Base-by-base conservation (phyloP, 2,888 invertebrate species). In the Scotopteryx bipunctaria region DNA sequence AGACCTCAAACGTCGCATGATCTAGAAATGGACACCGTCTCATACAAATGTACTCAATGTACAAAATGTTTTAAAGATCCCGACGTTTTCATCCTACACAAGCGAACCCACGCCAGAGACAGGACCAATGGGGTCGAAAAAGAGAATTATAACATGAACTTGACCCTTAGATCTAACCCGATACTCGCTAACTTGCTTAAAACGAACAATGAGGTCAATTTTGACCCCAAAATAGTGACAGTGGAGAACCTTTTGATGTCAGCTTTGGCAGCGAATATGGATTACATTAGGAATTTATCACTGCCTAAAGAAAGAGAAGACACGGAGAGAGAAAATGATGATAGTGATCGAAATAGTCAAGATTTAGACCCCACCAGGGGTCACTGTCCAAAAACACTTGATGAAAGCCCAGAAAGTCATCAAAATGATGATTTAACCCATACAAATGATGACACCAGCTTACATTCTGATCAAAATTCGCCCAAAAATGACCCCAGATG, bases 41-140 rank as follows among this genome's bases (percentile, higher is more conserved):
- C 85, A 0, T 86, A 67, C 57, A 76, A 80, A 62, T 88, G 89
- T 13, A 63, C 69, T 1, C 79, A 85, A 38, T 90, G 89, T 42
- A 76, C 82, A 0, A 88, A 83, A 68, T 88, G 84, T 47, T 90
- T 90, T 43, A 90, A 90, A 65, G 89, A 90, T 15, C 89, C 90
- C 0, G 89, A 90, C 23, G 89, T 90, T 0, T 86, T 79, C 11
- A 36, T 81, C 0, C 43, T 90, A 2, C 89, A 90, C 44, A 80
- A 78, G 54, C 54, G 89, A 0, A 65, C 67, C 0, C 90, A 89
- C 35, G 66, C 61, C 13, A 55, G 59, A 5, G 38, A 53, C 0
- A 36, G n/a, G n/a, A n/a, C n/a, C 55, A 62, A 61, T 9, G 32
- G 37, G 2, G 37, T 27, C 1, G 54, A 63, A 46, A 85, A 83